phyloP scores from a whole-genome alignment of 2,888 invertebrate species.

The Chloroclystis v-ata region DNA sequence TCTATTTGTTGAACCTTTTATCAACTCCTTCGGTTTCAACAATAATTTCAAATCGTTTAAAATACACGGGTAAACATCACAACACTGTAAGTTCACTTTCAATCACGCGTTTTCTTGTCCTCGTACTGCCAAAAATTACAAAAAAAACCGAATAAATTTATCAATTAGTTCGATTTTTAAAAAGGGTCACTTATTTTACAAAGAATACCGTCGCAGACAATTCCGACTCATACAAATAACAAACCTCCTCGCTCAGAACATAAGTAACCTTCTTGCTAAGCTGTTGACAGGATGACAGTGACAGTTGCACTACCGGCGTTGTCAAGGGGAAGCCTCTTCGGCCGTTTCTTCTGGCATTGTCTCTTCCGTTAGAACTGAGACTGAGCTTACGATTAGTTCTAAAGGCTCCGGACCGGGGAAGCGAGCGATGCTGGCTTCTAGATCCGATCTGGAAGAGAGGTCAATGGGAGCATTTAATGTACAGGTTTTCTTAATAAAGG shows the following conservation, averaged over 20 bases:
- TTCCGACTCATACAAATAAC: background rate
- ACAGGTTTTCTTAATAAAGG: too few relatives aligned
- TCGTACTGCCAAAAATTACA: background rate
- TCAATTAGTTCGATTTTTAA: too few relatives aligned
- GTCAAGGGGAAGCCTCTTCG: constrained; percentile 72
- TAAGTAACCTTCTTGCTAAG: background rate
- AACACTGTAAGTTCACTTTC: background rate
- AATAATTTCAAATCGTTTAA: too few relatives aligned
- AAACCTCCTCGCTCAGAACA: too few relatives aligned
- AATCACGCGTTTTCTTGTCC: background rate
- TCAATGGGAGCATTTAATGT: background rate
- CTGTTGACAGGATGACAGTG: constrained; percentile 1
- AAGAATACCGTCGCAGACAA: background rate
- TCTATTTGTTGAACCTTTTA: too few relatives aligned
- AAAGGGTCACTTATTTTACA: too few relatives aligned
- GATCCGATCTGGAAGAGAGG: constrained; percentile 55
- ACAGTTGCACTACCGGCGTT: constrained; percentile 7
- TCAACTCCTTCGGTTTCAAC: too few relatives aligned
- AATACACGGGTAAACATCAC: too few relatives aligned
- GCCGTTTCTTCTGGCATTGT: constrained; percentile 53
- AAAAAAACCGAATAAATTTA: too few relatives aligned
- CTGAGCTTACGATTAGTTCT: constrained; percentile 51
- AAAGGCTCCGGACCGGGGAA: constrained; percentile 52
- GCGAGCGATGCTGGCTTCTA: constrained; percentile 73
- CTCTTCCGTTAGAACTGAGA: constrained; percentile 43